phyloP scores from a whole-genome alignment of 1,140 invertebrate genomes.

The Ridgeia piscesae region DNA sequence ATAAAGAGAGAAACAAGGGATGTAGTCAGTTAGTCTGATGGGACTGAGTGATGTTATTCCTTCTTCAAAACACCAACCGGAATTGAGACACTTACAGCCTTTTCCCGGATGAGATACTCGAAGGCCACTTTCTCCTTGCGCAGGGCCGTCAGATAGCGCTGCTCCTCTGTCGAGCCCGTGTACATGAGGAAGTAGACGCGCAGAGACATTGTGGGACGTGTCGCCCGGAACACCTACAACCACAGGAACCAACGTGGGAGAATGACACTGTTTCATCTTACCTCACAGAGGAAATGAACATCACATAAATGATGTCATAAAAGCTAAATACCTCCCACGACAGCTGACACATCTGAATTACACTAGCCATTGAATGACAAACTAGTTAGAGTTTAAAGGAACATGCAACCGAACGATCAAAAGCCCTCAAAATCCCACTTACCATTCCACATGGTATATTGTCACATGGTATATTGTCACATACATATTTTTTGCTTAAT shows the following conservation, averaged over 20 bases:
- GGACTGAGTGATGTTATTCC: not conserved
- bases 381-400: not conserved
- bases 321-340: not conserved
- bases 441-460: no score
- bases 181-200: constrained; percentile 88
- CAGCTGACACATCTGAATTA: not conserved
- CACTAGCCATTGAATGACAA: not conserved
- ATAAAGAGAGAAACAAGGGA: no score
- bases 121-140: constrained; percentile 92
- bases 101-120: constrained; percentile 79
- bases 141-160: constrained; percentile 87
- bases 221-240: constrained; percentile 70
- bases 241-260: not conserved
- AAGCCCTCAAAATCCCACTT: no score
- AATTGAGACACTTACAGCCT: constrained; percentile 70
- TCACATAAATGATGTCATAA: not conserved
- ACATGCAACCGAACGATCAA: no score
- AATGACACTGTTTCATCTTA: not conserved
- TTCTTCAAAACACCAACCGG: constrained; percentile 24
- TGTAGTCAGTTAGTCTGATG: not conserved
- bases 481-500: no score
- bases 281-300: not conserved
- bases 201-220: constrained; percentile 63
- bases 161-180: constrained; percentile 89
- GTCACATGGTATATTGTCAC: no score